Conservation (phyloP, 1,140 invertebrate species). For the Philaenus spumarius region DNA sequence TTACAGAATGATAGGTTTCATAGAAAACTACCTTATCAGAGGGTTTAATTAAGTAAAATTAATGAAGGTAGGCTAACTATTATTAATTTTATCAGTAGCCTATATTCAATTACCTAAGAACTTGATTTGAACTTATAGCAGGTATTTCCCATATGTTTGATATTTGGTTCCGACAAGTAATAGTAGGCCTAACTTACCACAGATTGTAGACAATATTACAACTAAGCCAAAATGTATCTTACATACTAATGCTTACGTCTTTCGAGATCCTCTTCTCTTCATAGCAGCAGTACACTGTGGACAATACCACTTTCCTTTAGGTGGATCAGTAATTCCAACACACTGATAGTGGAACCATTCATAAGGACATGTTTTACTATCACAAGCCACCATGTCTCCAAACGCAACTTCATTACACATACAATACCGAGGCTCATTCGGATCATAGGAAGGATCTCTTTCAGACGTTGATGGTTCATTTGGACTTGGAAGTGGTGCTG, state of each 20-base stretch:
- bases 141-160: no score
- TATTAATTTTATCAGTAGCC: no score
- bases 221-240: no score
- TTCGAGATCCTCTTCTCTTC: constrained; percentile 71
- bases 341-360: constrained; percentile 99
- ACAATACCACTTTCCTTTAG: constrained; percentile 98
- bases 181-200: no score
- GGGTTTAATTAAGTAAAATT: no score
- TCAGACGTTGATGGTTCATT: constrained; percentile 29
- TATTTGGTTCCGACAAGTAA: no score
- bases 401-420: constrained; percentile 97
- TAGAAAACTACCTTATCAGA: no score
- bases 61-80: no score
- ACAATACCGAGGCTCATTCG: constrained; percentile 93
- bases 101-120: no score
- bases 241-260: constrained; percentile 58
- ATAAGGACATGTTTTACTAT: constrained; percentile 93
- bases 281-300: constrained; percentile 88
- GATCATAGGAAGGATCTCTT: constrained; percentile 61
- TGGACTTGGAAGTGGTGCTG: constrained; percentile 29
- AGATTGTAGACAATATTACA: no score
- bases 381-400: constrained; percentile 98
- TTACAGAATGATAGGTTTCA: no score
- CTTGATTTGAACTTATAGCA: no score
- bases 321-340: constrained; percentile 90